phyloP scores from a whole-genome alignment of 37 sponge, comb jelly and placozoan species.

The Diacarnus erythraeanus region DNA sequence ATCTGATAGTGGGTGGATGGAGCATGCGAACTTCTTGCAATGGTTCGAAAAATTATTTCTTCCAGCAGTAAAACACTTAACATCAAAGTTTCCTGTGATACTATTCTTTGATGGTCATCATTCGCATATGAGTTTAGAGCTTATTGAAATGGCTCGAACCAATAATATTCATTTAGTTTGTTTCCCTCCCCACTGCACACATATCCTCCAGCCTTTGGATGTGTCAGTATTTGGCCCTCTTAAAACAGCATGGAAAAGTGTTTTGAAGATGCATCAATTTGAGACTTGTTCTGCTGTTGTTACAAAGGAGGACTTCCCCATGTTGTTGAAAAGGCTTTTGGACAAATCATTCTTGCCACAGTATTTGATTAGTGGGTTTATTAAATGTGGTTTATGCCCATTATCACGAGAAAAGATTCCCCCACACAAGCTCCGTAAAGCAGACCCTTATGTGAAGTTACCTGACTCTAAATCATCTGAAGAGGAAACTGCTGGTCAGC shows the following conservation, averaged over 20 bases:
- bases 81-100: constrained; percentile 16
- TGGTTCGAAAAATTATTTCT: constrained; percentile 58
- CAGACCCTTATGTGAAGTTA: no score
- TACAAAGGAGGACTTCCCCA: constrained; percentile 53
- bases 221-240: constrained; percentile 61
- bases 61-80: constrained; percentile 21
- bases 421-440: no score
- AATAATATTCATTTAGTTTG: constrained; percentile 29
- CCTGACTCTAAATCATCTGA: no score
- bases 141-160: constrained; percentile 20
- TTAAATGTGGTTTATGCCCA: no score
- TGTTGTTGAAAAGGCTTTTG: not conserved
- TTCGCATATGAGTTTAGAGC: constrained; percentile 33
- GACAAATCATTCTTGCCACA: no score
- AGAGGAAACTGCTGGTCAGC: no score
- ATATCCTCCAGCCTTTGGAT: constrained; percentile 53
- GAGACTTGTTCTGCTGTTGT: constrained; percentile 22
- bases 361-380: no score
- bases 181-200: constrained; percentile 55
- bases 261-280: constrained; percentile 34
- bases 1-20: constrained; percentile 62
- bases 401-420: no score
- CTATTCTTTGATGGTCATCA: constrained; percentile 68
- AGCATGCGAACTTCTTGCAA: constrained; percentile 30
- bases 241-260: constrained; percentile 32